Evolutionary conservation across 2,797 vertebrate species (phyloP).

Genomic region (Synaphobranchus kaupii): DNA sequence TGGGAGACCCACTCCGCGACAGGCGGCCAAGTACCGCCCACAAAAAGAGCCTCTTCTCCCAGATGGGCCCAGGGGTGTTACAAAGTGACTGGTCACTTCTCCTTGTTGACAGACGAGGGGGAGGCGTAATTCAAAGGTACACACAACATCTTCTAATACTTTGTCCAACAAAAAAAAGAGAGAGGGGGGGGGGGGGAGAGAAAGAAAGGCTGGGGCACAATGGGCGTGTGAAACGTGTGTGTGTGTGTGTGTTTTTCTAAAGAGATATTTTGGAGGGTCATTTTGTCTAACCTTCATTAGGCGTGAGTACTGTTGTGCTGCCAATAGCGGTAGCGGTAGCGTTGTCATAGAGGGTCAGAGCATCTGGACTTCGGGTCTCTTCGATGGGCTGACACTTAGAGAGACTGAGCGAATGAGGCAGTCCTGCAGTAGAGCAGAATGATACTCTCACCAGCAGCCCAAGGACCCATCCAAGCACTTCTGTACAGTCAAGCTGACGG

Average conservation of each 20-base stretch:
- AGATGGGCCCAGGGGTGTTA: slow-evolving; percentile 81
- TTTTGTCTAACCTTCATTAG: slow-evolving; percentile 38
- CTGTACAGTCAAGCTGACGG: neutral
- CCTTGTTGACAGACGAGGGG: slow-evolving; percentile 76
- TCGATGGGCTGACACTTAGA: slow-evolving; percentile 33
- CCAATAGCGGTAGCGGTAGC: neutral
- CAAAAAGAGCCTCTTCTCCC: slow-evolving; percentile 89
- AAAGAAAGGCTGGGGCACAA: neutral
- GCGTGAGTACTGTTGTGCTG: slow-evolving; percentile 20
- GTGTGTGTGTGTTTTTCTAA: slow-evolving; percentile 32
- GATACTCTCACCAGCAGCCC: neutral
- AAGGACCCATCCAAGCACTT: neutral
- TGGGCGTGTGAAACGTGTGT: neutral
- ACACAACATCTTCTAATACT: slow-evolving; percentile 61
- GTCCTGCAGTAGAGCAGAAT: neutral
- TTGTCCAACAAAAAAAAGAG: slow-evolving; percentile 47
- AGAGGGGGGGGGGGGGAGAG: neutral
- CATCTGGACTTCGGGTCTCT: slow-evolving; percentile 30
- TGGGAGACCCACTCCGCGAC: slow-evolving; percentile 80
- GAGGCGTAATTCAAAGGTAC: slow-evolving; percentile 67
- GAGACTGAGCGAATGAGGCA: slow-evolving; percentile 7
- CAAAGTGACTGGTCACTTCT: slow-evolving; percentile 83
- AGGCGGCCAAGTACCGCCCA: slow-evolving; percentile 90
- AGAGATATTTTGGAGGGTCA: slow-evolving; percentile 27
- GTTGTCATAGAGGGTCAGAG: neutral